These are phyloP conservation scores for Myiagra hebetior DNA, from an alignment of 2,113 vertebrate genomes.

Conservation along the genomic window DNA sequence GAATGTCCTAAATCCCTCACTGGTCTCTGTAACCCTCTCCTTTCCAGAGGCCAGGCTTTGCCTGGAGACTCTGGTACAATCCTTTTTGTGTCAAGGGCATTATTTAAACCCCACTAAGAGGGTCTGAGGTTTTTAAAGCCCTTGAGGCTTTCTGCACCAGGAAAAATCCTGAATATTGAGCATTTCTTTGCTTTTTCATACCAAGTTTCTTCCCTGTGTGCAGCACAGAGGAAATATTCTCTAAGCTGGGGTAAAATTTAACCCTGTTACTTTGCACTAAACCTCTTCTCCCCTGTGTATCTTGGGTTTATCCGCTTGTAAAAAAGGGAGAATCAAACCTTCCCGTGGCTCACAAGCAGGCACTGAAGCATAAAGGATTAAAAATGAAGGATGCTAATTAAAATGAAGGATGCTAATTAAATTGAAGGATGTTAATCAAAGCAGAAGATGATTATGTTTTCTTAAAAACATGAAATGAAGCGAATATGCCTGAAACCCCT, in stretches of 20 bases:
- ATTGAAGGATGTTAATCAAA: background rate
- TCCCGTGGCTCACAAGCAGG: background rate
- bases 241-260: accelerated
- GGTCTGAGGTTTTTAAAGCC: background rate
- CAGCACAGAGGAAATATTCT: background rate
- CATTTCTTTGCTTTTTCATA: background rate
- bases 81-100: background rate
- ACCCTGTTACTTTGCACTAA: background rate
- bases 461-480: background rate
- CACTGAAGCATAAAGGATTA: background rate
- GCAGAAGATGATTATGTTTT: background rate
- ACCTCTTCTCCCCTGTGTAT: background rate
- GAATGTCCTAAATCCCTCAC: background rate
- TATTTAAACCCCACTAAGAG: background rate
- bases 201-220: background rate
- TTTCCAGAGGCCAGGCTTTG: background rate
- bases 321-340: background rate
- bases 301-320: background rate
- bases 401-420: background rate
- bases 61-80: background rate
- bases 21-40: accelerated
- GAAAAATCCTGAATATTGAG: background rate
- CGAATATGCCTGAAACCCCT: accelerated
- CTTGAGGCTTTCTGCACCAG: background rate
- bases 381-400: background rate